Evolutionary conservation across 2,797 vertebrate genomes (phyloP).

Genomic region (Myripristis murdjan): DNA sequence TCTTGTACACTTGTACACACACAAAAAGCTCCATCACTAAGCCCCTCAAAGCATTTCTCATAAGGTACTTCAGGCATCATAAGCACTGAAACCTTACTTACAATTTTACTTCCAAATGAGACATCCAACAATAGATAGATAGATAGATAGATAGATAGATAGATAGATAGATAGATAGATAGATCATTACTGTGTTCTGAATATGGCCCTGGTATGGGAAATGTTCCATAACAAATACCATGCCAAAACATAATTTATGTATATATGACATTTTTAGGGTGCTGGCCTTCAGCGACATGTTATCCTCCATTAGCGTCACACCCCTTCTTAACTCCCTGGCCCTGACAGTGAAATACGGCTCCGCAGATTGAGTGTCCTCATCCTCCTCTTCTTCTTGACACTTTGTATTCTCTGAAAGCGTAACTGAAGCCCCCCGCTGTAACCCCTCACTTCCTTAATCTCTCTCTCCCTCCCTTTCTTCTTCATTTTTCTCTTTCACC

Average conservation of each 20-base stretch:
- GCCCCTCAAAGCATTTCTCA: too few relatives aligned
- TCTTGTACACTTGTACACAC: background rate
- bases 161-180: too few relatives aligned
- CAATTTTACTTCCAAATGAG: too few relatives aligned
- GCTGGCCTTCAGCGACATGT: slow-evolving; percentile 67
- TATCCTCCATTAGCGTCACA: slow-evolving; percentile 65
- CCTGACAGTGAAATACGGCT: slow-evolving; percentile 69
- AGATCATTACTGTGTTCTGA: too few relatives aligned
- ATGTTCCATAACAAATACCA: too few relatives aligned
- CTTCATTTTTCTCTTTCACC: slow-evolving; percentile 65
- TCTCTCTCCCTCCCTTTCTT: slow-evolving; percentile 31
- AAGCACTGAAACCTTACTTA: too few relatives aligned
- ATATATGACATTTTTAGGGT: slow-evolving; percentile 2
- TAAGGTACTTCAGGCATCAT: too few relatives aligned
- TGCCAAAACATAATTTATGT: too few relatives aligned
- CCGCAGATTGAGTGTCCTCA: slow-evolving; percentile 63
- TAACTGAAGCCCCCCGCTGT: slow-evolving; percentile 76
- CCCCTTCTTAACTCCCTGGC: slow-evolving; percentile 60
- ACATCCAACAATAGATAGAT: too few relatives aligned
- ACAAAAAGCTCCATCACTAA: background rate
- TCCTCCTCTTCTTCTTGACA: slow-evolving; percentile 65
- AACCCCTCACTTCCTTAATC: slow-evolving; percentile 67
- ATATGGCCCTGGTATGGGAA: too few relatives aligned
- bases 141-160: too few relatives aligned
- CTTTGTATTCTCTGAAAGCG: slow-evolving; percentile 78